A percentile compares a stretch with the other conserved stretches of the same genome.
Conservation (phyloP, 2,113 vertebrate species). For the Cyprinodon brontotheroides region DNA sequence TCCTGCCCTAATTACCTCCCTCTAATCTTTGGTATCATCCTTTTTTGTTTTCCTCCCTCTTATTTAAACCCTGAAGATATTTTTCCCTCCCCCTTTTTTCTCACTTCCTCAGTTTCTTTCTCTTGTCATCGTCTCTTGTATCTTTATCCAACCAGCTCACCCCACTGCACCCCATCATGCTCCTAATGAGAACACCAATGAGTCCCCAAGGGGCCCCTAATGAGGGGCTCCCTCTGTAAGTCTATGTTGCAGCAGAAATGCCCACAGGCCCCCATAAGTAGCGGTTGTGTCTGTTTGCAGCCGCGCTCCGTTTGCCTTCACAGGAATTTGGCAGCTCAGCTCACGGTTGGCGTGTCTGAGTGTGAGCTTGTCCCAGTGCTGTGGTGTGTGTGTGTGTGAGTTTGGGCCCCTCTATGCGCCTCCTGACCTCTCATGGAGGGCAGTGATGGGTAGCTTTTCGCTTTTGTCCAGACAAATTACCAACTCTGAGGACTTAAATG, state of each 20-base stretch:
- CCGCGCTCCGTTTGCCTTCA: conserved; percentile 43
- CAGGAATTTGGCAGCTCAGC: conserved; percentile 59
- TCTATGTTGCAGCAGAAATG: conserved; percentile 17
- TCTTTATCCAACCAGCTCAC: conserved; percentile 2
- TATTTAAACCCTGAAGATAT: background rate
- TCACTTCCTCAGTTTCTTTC: background rate
- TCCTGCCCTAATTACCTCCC: background rate
- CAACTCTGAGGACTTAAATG: background rate
- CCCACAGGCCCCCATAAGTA: conserved; percentile 24
- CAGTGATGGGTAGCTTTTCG: conserved; percentile 43
- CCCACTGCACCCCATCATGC: conserved; percentile 19
- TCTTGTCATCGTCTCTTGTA: background rate
- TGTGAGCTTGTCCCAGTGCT: conserved; percentile 11
- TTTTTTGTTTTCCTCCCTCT: background rate
- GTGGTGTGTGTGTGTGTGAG: conserved; percentile 5
- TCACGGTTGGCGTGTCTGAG: conserved; percentile 14
- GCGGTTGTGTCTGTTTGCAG: conserved; percentile 46
- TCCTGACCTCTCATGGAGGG: conserved; percentile 34
- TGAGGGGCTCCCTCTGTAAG: conserved; percentile 30
- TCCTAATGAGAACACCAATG: conserved; percentile 51
- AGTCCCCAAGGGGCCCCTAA: conserved; percentile 46
- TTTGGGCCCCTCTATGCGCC: conserved; percentile 23
- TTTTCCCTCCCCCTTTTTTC: background rate
- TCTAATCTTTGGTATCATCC: background rate
- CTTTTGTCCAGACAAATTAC: conserved; percentile 2